These are phyloP conservation scores for Amphipoea oculea DNA, from an alignment of 2,888 invertebrate species.

Conservation along the genomic window DNA sequence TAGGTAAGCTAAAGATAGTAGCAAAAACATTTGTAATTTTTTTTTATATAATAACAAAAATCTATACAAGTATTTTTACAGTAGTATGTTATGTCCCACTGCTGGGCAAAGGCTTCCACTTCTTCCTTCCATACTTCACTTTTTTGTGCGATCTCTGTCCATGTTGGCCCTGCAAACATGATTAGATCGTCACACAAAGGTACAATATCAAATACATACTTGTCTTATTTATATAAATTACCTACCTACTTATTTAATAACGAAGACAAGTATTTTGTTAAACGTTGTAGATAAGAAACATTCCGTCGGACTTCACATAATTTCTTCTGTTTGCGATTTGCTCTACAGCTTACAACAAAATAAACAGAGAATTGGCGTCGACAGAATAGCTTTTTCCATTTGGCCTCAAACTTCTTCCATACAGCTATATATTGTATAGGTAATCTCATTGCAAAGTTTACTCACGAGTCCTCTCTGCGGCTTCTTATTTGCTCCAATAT, in stretches of 20 bases:
- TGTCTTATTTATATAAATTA: no score
- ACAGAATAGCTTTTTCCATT: conserved; percentile 45
- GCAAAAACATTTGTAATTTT: no score
- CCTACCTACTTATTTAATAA: not conserved
- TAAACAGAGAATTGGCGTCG: conserved; percentile 27
- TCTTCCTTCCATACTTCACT: no score
- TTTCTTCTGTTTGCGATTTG: conserved; percentile 12
- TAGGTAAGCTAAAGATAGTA: not conserved
- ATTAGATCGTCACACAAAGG: no score
- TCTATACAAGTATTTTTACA: no score
- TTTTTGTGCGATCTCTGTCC: no score
- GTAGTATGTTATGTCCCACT: no score
- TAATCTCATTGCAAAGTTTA: conserved; percentile 80
- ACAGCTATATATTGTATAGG: conserved; percentile 56
- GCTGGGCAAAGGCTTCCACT: no score
- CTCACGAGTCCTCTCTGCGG: conserved; percentile 82
- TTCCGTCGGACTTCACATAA: not conserved
- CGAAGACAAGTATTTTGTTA: not conserved
- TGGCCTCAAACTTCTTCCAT: conserved; percentile 50
- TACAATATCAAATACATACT: no score
- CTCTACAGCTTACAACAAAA: conserved; percentile 33
- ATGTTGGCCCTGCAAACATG: no score
- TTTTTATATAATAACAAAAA: no score
- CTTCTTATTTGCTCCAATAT: conserved; percentile 86
- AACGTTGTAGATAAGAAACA: conserved; percentile 3